Conservation (phyloP, 2,113 vertebrate species). For the Mobula birostris region DNA sequence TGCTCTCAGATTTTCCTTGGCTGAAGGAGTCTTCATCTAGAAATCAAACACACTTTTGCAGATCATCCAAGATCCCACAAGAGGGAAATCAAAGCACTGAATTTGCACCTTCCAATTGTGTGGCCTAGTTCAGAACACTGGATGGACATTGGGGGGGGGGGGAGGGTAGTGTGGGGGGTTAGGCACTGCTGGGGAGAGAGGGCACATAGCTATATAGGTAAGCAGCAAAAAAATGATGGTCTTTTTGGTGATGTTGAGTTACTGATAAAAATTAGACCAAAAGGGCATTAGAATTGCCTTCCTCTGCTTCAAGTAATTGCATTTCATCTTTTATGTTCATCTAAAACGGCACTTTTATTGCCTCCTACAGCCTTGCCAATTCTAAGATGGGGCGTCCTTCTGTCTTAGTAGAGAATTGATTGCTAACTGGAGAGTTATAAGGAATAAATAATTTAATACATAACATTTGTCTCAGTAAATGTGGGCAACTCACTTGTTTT, state of each 20-base stretch:
- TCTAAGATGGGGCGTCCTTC: too few relatives aligned
- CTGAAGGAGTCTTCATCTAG: conserved; percentile 78
- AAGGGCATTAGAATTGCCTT: neutral
- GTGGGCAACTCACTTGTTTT: too few relatives aligned
- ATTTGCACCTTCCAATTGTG: conserved; percentile 43
- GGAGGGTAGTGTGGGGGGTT: neutral
- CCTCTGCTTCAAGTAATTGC: neutral
- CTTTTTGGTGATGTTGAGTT: neutral
- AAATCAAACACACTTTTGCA: conserved; percentile 53
- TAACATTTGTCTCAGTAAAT: too few relatives aligned
- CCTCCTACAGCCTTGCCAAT: neutral
- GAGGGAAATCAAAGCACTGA: conserved; percentile 45
- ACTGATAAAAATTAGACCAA: neutral
- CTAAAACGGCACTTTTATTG: neutral
- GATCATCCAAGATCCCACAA: neutral
- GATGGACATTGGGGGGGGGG: conserved; percentile 42
- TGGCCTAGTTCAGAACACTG: conserved; percentile 38
- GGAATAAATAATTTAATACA: too few relatives aligned
- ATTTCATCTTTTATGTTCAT: neutral
- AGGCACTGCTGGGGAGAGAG: conserved; percentile 36
- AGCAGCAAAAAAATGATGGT: neutral
- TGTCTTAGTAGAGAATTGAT: neutral
- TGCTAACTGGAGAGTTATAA: too few relatives aligned
- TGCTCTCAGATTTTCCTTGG: conserved; percentile 81
- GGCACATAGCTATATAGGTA: neutral